phyloP scores from a whole-genome alignment of 2,113 vertebrate species.

The Naja naja region DNA sequence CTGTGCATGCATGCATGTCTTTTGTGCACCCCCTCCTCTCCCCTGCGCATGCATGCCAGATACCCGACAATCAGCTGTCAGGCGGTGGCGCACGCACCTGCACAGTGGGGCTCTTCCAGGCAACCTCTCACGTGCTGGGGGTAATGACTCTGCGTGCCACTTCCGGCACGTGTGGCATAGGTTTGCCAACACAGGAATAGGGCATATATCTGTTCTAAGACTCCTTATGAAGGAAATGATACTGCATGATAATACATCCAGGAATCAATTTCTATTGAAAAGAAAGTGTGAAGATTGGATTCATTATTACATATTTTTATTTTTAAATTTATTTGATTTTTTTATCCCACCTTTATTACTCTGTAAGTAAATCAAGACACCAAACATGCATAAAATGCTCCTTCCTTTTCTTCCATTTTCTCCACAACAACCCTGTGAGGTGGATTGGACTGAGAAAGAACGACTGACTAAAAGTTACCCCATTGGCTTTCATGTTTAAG shows the following conservation, averaged over 20 bases:
- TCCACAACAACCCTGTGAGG: not conserved
- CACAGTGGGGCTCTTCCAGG: too few relatives aligned
- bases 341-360: not conserved
- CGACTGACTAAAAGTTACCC: not conserved
- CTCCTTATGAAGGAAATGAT: not conserved
- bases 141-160: too few relatives aligned
- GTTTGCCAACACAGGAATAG: not conserved
- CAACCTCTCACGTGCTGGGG: too few relatives aligned
- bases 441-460: not conserved
- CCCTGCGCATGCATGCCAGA: too few relatives aligned
- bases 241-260: not conserved
- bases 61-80: too few relatives aligned
- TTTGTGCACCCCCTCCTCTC: too few relatives aligned
- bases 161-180: too few relatives aligned
- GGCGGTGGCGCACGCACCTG: too few relatives aligned
- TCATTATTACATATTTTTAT: not conserved
- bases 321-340: not conserved
- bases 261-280: not conserved
- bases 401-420: not conserved
- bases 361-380: not conserved
- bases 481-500: not conserved
- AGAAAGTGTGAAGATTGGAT: not conserved
- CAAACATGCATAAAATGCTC: not conserved
- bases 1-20: too few relatives aligned
- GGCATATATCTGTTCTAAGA: not conserved